Base-by-base conservation (phyloP, 2,113 vertebrate species). In the Zonotrichia leucophrys region DNA sequence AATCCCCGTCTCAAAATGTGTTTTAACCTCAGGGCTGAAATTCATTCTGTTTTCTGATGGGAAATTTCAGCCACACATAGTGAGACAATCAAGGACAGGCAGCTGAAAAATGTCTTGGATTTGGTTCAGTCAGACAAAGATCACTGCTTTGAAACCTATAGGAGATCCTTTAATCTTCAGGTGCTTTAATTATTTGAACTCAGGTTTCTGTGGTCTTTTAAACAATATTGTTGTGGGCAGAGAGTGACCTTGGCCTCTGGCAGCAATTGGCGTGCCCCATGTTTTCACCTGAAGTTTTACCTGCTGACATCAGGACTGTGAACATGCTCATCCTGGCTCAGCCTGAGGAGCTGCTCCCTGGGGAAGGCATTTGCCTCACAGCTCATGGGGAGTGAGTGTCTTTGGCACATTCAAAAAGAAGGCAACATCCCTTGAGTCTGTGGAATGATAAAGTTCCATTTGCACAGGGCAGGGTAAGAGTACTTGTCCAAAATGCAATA, bases 301-400 rank as follows among this genome's bases (percentile, higher is more conserved):
- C 73, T 58, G 75, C 4, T 31, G 39, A 35, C 30, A 35, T 10
- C 42, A n/a, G 25, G 23, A 3, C 37, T 58, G 47, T 15, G 50
- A 60, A 24, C 33, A 4, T 0, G 0, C n/a, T 41, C 44, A 1
- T 37, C 82, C 63, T 58, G 77, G 17, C 68, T 77, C 42, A 56
- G 47, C 18, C 22, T 55, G 3, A 23, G 13, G 17, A 39, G 6
- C 2, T 83, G 30, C 6, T 87, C 47, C 56, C 28, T 47, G 42
- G 22, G 25, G 30, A 80, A 60, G 47, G 49, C 12, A 4, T 62
- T 50, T 68, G 42, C 33, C 42, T 74, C 78, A 9, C 50, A 59
- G 58, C 16, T 47, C 16, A 4, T 3, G 28, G 49, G 8, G 13
- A 49, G 11, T 15, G 44, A 78, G 85, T 53, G 10, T 14, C 41